A percentile compares a stretch with the other conserved stretches of the same genome.
phyloP scores from a whole-genome alignment of 2,113 vertebrate genomes.

The Rhinolophus ferrumequinum region DNA sequence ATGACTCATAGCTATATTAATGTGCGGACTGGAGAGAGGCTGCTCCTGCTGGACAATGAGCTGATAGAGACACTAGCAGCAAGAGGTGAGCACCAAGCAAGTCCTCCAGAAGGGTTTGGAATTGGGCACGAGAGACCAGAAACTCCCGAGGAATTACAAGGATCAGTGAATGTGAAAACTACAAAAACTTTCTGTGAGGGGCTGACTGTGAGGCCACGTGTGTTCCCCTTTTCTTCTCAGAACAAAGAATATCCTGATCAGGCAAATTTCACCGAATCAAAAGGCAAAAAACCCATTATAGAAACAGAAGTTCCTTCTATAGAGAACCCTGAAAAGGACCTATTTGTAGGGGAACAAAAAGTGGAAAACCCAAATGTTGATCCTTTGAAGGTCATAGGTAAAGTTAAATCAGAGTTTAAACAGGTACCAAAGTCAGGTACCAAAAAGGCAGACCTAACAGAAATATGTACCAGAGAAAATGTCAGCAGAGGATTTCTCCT shows the following conservation, averaged over 20 bases:
- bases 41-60: constrained; percentile 91
- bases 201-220: constrained; percentile 39
- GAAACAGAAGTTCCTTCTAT: neutral
- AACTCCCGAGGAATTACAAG: constrained; percentile 55
- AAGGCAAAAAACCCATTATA: constrained; percentile 59
- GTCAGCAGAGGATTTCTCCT: neutral
- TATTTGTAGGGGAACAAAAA: constrained; percentile 51
- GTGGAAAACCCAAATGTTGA: neutral
- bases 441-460: constrained; percentile 15
- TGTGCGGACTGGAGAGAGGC: constrained; percentile 88
- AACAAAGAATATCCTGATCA: neutral
- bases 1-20: constrained; percentile 94
- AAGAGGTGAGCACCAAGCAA: constrained; percentile 15
- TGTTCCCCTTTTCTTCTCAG: constrained; percentile 51
- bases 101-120: neutral
- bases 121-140: constrained; percentile 6
- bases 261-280: constrained; percentile 17
- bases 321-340: constrained; percentile 29
- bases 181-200: neutral
- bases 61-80: constrained; percentile 63
- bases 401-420: constrained; percentile 60
- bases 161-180: neutral
- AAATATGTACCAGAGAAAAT: constrained; percentile 11
- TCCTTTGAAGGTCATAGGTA: neutral
- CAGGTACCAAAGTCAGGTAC: neutral